Percentiles rank a stretch among this genome's conserved stretches.
Evolutionary conservation across 2,888 invertebrate species (phyloP).

Genomic region (Dryocosmus kuriphilus): DNA sequence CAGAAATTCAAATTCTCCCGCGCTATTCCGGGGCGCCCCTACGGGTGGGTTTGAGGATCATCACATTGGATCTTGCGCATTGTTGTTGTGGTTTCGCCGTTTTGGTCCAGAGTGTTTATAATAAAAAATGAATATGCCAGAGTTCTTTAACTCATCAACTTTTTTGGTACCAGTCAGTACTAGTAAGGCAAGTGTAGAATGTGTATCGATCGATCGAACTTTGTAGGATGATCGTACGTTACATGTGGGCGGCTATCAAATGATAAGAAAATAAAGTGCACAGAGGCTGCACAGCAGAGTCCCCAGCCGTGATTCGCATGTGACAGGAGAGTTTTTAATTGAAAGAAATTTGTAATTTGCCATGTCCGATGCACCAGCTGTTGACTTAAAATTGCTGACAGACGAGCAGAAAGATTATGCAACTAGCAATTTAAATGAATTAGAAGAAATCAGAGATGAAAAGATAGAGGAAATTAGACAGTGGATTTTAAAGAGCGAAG

Average conservation of each 20-base stretch:
- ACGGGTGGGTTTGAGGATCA: too few relatives aligned
- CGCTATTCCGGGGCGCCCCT: too few relatives aligned
- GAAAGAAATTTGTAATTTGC: neutral
- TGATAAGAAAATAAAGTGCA: neutral
- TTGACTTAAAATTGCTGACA: slow-evolving; percentile 21
- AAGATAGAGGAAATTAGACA: slow-evolving; percentile 73
- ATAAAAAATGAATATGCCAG: neutral
- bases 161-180: neutral
- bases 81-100: neutral
- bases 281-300: too few relatives aligned
- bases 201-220: neutral
- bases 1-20: too few relatives aligned
- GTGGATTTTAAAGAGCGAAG: slow-evolving; percentile 75
- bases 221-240: neutral
- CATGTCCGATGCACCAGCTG: neutral
- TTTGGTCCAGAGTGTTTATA: too few relatives aligned
- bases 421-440: slow-evolving; percentile 72
- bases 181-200: neutral
- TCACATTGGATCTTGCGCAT: neutral
- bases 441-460: slow-evolving; percentile 67
- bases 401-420: slow-evolving; percentile 68
- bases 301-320: neutral
- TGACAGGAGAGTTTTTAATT: neutral
- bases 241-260: neutral
- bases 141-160: too few relatives aligned